Percentiles rank a stretch among this genome's conserved stretches.
These are phyloP conservation scores for Lethenteron reissneri DNA, from an alignment of 2,113 vertebrate genomes.

Conservation along the genomic window DNA sequence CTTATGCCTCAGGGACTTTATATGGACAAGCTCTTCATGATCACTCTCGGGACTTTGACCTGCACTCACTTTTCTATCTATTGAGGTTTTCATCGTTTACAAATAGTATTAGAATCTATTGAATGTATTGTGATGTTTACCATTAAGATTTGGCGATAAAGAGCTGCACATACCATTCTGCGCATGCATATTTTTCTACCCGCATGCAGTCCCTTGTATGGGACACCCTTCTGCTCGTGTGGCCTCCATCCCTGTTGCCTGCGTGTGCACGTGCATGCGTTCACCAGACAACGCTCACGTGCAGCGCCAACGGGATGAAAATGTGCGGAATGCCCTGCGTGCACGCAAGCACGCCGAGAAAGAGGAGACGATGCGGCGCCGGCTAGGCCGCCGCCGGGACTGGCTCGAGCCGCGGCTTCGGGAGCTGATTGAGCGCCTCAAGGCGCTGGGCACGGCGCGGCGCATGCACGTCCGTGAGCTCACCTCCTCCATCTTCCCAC, in stretches of 20 bases:
- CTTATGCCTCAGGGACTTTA: too few species aligned
- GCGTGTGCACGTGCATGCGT: neutral
- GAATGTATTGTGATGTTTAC: too few species aligned
- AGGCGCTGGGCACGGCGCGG: constrained; percentile 39
- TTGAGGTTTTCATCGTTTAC: too few species aligned
- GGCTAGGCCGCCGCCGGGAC: constrained; percentile 53
- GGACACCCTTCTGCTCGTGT: neutral
- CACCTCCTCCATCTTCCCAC: constrained; percentile 59
- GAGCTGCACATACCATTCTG: too few species aligned
- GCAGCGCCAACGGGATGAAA: constrained; percentile 48
- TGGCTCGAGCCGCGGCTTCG: constrained; percentile 41
- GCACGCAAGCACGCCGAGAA: constrained; percentile 75
- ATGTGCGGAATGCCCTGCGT: constrained; percentile 54
- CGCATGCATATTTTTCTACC: too few species aligned
- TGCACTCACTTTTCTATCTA: too few species aligned
- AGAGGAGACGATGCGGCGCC: constrained; percentile 73
- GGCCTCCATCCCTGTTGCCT: neutral
- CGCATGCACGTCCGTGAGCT: constrained; percentile 54
- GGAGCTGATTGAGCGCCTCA: constrained; percentile 39
- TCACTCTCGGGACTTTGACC: too few species aligned
- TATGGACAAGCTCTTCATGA: too few species aligned
- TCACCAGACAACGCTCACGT: neutral
- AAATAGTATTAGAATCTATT: too few species aligned
- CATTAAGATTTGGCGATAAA: too few species aligned
- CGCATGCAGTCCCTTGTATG: too few species aligned